Evolutionary conservation across 2,888 invertebrate species (phyloP).

Genomic region (Acleris holmiana): DNA sequence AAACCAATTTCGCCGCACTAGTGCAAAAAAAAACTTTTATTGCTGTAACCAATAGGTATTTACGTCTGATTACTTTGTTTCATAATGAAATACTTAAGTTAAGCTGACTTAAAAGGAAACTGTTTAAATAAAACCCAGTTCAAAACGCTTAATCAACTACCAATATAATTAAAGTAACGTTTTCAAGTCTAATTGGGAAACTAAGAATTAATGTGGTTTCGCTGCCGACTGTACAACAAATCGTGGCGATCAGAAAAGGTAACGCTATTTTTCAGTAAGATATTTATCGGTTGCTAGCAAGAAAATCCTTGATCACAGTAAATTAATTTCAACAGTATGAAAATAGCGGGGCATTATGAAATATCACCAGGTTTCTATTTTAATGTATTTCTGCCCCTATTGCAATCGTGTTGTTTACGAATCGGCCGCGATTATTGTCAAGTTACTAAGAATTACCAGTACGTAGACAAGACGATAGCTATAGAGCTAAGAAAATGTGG

Average conservation of each 20-base stretch:
- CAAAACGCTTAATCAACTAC: background rate
- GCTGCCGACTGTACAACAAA: slow-evolving; percentile 8
- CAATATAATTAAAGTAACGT: background rate
- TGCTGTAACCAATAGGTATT: no score
- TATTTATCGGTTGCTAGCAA: slow-evolving; percentile 48
- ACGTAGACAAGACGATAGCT: no score
- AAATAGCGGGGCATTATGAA: background rate
- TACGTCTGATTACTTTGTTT: no score
- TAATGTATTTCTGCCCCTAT: no score
- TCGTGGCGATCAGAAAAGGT: slow-evolving; percentile 17
- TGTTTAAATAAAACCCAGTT: background rate
- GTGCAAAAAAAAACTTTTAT: no score
- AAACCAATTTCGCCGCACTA: no score
- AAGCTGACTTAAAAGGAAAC: no score
- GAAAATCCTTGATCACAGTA: slow-evolving; percentile 41
- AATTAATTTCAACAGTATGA: background rate
- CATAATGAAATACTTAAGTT: no score
- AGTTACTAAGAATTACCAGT: no score
- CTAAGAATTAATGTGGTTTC: slow-evolving; percentile 3
- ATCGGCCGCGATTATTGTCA: no score
- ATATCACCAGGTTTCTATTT: background rate
- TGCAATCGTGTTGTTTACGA: no score
- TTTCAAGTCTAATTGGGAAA: background rate
- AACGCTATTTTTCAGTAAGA: slow-evolving; percentile 40
- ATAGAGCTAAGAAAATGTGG: no score